phyloP scores from a whole-genome alignment of 2,797 vertebrate species.

The Aeoliscus strigatus region DNA sequence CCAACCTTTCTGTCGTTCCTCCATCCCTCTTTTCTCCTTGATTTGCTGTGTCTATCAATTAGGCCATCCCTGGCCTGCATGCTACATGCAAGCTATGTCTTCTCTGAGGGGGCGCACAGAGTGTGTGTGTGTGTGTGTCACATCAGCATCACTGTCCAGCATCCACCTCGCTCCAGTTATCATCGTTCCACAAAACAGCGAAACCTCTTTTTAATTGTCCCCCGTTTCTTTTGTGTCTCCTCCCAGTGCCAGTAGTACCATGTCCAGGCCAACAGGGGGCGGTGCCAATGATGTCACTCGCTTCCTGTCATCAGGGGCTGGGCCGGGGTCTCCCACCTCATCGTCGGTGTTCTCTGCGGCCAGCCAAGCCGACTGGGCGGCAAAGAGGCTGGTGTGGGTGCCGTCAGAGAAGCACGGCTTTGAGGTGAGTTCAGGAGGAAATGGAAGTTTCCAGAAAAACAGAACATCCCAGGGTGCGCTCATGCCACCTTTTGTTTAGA shows the following conservation, averaged over 20 bases:
- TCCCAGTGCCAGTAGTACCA: constrained; percentile 66
- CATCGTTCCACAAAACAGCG: constrained; percentile 4
- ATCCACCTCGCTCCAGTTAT: constrained; percentile 20
- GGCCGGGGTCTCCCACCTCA: constrained; percentile 65
- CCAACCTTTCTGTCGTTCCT: constrained; percentile 31
- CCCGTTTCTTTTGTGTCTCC: constrained; percentile 12
- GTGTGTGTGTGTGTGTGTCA: constrained; percentile 19
- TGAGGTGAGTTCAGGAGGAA: constrained; percentile 69
- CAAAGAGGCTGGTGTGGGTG: constrained; percentile 89
- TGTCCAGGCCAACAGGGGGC: constrained; percentile 72
- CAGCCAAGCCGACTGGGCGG: constrained; percentile 90
- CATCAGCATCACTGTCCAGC: constrained; percentile 53
- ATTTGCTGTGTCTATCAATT: constrained; percentile 58
- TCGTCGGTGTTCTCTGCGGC: constrained; percentile 63
- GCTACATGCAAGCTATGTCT: constrained; percentile 33
- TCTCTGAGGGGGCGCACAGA: constrained; percentile 18
- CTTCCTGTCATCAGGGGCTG: constrained; percentile 73
- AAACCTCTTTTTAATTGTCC: constrained; percentile 20
- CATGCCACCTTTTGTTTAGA: too few species aligned
- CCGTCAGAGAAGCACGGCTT: constrained; percentile 91
- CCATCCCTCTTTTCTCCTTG: constrained; percentile 46
- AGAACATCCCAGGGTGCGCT: neutral
- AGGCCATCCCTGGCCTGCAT: constrained; percentile 54
- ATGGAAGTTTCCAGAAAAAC: constrained; percentile 1
- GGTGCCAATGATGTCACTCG: constrained; percentile 76